Evolutionary conservation across 2,888 invertebrate genomes (phyloP).

Genomic region (Phymatocera aterrima): DNA sequence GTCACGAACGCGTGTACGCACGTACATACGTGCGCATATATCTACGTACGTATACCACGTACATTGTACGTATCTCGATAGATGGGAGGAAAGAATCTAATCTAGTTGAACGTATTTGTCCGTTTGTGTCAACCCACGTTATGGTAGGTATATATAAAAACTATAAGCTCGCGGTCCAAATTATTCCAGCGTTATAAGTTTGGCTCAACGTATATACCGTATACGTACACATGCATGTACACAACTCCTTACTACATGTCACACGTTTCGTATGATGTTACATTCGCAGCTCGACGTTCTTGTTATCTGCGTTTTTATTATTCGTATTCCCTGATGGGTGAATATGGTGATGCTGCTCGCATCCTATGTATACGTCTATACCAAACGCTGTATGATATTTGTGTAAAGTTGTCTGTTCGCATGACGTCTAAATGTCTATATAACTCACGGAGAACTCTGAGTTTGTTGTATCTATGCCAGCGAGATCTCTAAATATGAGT

Average conservation of each 20-base stretch:
- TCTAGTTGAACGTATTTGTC: conserved; percentile 24
- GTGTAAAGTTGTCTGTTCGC: no score
- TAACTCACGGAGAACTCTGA: no score
- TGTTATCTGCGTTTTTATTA: background rate
- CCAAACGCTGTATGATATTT: background rate
- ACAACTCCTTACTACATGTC: background rate
- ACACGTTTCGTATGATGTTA: background rate
- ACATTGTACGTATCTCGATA: background rate
- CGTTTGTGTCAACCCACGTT: conserved; percentile 1
- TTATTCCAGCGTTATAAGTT: background rate
- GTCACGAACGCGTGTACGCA: background rate
- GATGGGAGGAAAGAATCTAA: background rate
- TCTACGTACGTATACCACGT: background rate
- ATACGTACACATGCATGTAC: background rate
- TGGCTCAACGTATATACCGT: background rate
- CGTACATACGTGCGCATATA: no score
- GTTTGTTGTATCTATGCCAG: no score
- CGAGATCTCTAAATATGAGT: no score
- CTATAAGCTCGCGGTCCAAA: background rate
- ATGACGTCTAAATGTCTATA: no score
- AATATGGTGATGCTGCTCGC: no score
- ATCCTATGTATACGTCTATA: no score
- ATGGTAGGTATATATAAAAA: no score
- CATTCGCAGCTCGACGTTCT: background rate
- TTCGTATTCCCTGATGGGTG: background rate